Evolutionary conservation across 53 echinoderm and acorn worm species (phyloP), one percentile per base, ranked within the genome.

Genomic region (Actinopyga echinites): DNA sequence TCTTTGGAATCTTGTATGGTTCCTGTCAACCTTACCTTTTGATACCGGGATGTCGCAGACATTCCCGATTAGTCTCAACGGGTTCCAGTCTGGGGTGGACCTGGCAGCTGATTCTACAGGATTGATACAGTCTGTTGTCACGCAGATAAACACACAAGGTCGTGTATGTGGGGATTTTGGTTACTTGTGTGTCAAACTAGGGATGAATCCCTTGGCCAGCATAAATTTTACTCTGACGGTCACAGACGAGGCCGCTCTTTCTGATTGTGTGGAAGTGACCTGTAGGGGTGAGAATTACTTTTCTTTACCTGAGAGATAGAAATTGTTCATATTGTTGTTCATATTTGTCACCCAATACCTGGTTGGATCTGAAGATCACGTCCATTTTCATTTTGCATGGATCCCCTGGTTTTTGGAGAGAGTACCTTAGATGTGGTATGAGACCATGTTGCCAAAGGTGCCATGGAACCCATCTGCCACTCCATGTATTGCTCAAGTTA

Each of bases 1-100:
- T 63, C 93, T 93, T 19, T 96, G 96, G 96, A 85, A 83, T 56
- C 89, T 96, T 9, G 34, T 81, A 21, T 85, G 89, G 33, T 96
- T 86, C 69, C 85, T 96, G 21, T 89, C 85, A 54, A 85, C 74
- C 44, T 87, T 83, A 63, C 74, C 89, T 2, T 93, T 93, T 56
- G 93, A 86, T 6, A 82, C 87, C 1, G 93, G 96, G 2, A 2
- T 68, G 34, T 49, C 82, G n/a, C 74, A 57, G 15, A 84, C 66
- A n/a, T 5, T 23, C 58, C 40, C 81, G 10, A 54, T 77, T 8
- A 29, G 29, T 32, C 62, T 89, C 20, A 42, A 71, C 62, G 63
- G 64, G 15, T 0, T 17, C 1, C 85, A 85, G 64, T 42, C 52
- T 30, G 64, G 64, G 22, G 34, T 80, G 7, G 85, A 71, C 56